Percentiles rank a stretch among this genome's conserved stretches.
These are phyloP conservation scores for Lacerta viridis DNA, from an alignment of 2,797 vertebrate species.

Conservation along the genomic window DNA sequence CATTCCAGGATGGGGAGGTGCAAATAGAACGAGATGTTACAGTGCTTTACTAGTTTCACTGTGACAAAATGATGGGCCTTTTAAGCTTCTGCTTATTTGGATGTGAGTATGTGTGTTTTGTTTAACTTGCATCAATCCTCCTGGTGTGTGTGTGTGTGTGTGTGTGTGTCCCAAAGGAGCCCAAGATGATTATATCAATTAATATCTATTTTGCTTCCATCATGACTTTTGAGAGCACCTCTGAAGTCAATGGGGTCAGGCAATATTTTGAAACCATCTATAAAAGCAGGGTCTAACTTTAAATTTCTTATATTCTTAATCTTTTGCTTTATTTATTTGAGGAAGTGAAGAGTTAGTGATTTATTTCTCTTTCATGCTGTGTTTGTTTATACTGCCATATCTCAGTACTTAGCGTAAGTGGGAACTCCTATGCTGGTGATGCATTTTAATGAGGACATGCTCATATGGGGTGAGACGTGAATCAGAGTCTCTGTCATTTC, in stretches of 20 bases:
- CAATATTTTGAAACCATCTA: constrained; percentile 9
- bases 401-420: constrained; percentile 34
- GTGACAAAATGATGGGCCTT: neutral
- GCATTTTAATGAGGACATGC: constrained; percentile 58
- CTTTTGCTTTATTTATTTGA: constrained; percentile 43
- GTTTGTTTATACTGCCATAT: constrained; percentile 66
- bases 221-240: neutral
- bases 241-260: neutral
- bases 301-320: constrained; percentile 47
- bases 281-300: constrained; percentile 30
- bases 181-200: neutral
- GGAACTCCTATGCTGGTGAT: constrained; percentile 45
- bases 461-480: neutral
- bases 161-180: too few species aligned
- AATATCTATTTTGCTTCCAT: neutral
- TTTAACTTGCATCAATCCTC: neutral
- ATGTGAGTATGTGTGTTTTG: neutral
- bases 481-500: constrained; percentile 15
- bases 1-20: neutral
- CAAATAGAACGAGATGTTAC: neutral
- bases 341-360: constrained; percentile 47
- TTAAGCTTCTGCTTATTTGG: neutral
- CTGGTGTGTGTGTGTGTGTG: too few species aligned
- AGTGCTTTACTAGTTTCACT: neutral
- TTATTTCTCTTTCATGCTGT: constrained; percentile 53